A percentile compares a stretch with the other conserved stretches of the same genome.
These are phyloP conservation scores for Meloidogyne exigua DNA, from an alignment of 1,140 invertebrate species.

Conservation along the genomic window DNA sequence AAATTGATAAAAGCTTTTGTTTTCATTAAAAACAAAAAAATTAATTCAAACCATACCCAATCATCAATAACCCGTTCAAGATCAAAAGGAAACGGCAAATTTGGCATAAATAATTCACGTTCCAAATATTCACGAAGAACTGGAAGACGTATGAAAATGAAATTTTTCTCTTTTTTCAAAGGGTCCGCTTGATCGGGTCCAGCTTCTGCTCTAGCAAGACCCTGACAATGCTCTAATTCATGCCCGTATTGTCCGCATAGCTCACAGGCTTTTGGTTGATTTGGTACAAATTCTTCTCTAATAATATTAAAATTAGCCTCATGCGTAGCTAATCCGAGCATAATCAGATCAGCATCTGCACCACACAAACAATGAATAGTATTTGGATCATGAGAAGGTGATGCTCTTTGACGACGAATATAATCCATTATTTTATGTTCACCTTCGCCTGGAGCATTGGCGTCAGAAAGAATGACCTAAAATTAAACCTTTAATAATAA, in stretches of 20 bases:
- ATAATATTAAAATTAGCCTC: constrained; percentile 91
- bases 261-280: constrained; percentile 90
- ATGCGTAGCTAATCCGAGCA: constrained; percentile 95
- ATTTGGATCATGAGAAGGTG: constrained; percentile 94
- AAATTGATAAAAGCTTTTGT: constrained; percentile 64
- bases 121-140: constrained; percentile 92
- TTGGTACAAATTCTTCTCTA: constrained; percentile 95
- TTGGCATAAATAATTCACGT: constrained; percentile 84
- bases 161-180: constrained; percentile 61
- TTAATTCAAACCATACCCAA: constrained; percentile 99
- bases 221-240: constrained; percentile 90
- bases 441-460: constrained; percentile 95
- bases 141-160: constrained; percentile 73
- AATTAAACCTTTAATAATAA: constrained; percentile 7
- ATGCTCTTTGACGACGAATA: constrained; percentile 82
- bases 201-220: constrained; percentile 64
- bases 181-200: constrained; percentile 56
- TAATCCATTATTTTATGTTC: constrained; percentile 99
- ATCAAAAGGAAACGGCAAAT: constrained; percentile 79
- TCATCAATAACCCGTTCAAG: constrained; percentile 85
- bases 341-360: constrained; percentile 95
- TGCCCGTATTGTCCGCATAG: constrained; percentile 92
- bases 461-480: constrained; percentile 86
- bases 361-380: constrained; percentile 95
- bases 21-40: constrained; percentile 73